A percentile compares a stretch with the other conserved stretches of the same genome.
Conservation (phyloP, 2,888 invertebrate genomes). For the Nycteola revayana region DNA sequence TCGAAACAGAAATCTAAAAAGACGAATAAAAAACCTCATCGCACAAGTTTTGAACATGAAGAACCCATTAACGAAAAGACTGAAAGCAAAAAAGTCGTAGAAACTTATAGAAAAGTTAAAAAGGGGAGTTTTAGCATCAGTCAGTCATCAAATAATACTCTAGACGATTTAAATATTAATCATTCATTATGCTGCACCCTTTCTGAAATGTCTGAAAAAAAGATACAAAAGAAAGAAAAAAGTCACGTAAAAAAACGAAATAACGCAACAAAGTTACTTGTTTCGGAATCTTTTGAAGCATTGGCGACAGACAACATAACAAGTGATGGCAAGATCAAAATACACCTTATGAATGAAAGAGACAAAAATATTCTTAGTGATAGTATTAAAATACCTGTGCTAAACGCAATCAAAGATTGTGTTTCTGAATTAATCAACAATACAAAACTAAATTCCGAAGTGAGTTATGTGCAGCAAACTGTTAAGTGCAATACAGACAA, state of each 20-base stretch:
- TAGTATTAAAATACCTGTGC: constrained; percentile 56
- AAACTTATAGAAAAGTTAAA: constrained; percentile 42
- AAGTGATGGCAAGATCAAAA: constrained; percentile 58
- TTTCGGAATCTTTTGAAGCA: constrained; percentile 65
- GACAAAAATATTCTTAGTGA: constrained; percentile 60
- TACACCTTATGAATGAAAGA: constrained; percentile 66
- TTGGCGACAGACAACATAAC: constrained; percentile 51
- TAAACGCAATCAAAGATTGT: constrained; percentile 57
- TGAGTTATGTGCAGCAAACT: constrained; percentile 42
- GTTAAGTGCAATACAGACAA: constrained; percentile 48
- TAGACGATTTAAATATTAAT: constrained; percentile 63
- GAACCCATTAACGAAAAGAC: constrained; percentile 35
- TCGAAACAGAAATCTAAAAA: too few species aligned
- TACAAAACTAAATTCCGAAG: constrained; percentile 35
- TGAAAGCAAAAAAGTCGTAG: constrained; percentile 41
- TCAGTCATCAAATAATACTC: constrained; percentile 54
- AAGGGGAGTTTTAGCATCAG: constrained; percentile 45
- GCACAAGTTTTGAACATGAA: constrained; percentile 21
- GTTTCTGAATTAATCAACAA: constrained; percentile 46
- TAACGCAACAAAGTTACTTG: constrained; percentile 35
- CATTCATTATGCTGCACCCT: constrained; percentile 58
- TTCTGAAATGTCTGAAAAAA: constrained; percentile 59
- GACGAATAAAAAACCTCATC: constrained; percentile 32
- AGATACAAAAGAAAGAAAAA: constrained; percentile 39
- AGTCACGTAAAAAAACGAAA: constrained; percentile 29